Evolutionary conservation across 2,888 invertebrate genomes (phyloP).

Genomic region (Myopa testacea): DNA sequence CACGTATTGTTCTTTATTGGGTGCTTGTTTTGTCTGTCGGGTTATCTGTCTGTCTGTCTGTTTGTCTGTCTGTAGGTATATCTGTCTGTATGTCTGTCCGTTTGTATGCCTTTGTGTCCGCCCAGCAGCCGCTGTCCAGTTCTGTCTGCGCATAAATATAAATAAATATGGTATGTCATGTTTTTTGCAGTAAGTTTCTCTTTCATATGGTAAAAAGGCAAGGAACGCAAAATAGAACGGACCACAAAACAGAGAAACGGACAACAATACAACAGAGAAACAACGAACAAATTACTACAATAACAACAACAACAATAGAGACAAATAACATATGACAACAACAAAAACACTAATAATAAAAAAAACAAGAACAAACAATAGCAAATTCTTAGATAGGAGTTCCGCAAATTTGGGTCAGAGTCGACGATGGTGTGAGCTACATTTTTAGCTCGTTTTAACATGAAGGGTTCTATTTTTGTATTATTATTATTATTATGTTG

Average conservation of each 20-base stretch:
- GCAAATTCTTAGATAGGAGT: constrained; percentile 31
- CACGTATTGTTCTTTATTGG: too few species aligned
- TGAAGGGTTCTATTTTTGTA: constrained; percentile 14
- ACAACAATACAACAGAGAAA: too few species aligned
- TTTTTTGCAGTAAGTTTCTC: not conserved
- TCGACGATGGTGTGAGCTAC: not conserved
- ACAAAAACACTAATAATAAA: not conserved
- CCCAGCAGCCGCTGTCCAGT: too few species aligned
- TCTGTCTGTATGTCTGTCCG: too few species aligned
- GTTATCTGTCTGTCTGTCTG: too few species aligned
- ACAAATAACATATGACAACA: not conserved
- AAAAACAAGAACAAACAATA: constrained; percentile 9
- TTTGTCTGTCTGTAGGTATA: too few species aligned
- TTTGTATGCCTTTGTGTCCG: too few species aligned
- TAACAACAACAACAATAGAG: not conserved
- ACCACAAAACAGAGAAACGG: too few species aligned
- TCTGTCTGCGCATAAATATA: not conserved
- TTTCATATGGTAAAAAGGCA: not conserved
- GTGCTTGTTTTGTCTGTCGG: too few species aligned
- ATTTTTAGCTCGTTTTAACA: not conserved
- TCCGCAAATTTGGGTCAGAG: constrained; percentile 29
- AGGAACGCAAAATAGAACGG: too few species aligned
- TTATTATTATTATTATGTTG: not conserved
- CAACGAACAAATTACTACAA: too few species aligned
- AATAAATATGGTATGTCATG: not conserved